phyloP scores from a whole-genome alignment of 2,797 vertebrate genomes.

The Chrysolophus pictus region DNA sequence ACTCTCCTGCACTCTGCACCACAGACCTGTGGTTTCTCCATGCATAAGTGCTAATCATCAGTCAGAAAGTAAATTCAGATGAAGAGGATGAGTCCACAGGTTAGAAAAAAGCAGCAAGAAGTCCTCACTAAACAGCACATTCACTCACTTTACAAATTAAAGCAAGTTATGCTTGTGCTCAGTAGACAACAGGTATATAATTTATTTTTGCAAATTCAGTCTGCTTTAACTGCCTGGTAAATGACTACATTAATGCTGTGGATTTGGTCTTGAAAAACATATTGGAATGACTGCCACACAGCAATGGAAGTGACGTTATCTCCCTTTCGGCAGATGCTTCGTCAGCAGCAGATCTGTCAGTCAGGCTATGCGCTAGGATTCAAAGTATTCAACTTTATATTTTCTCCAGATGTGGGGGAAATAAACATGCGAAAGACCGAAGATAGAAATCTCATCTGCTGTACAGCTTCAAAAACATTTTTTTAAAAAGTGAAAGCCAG shows the following conservation, averaged over 20 bases:
- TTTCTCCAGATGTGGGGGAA: not conserved
- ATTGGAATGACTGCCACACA: not conserved
- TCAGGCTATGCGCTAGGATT: not conserved
- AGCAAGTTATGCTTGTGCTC: not conserved
- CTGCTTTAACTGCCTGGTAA: not conserved
- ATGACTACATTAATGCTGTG: not conserved
- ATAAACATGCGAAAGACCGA: not conserved
- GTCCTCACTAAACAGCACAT: not conserved
- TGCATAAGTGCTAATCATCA: not conserved
- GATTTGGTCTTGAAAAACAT: not conserved
- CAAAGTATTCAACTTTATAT: not conserved
- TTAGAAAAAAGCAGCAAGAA: not conserved
- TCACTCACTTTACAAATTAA: not conserved
- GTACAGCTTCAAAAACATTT: not conserved
- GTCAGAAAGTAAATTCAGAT: not conserved
- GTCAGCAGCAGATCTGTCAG: not conserved
- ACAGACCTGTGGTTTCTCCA: not conserved
- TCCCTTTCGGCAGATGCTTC: not conserved
- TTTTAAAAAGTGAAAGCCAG: conserved; percentile 2
- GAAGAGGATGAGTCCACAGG: not conserved
- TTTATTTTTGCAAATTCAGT: not conserved
- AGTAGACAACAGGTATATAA: not conserved
- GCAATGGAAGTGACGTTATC: not conserved
- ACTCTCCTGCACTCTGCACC: not conserved
- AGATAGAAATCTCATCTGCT: not conserved